Evolutionary conservation across 2,113 vertebrate genomes (phyloP).

Genomic region (Climacteris rufus): DNA sequence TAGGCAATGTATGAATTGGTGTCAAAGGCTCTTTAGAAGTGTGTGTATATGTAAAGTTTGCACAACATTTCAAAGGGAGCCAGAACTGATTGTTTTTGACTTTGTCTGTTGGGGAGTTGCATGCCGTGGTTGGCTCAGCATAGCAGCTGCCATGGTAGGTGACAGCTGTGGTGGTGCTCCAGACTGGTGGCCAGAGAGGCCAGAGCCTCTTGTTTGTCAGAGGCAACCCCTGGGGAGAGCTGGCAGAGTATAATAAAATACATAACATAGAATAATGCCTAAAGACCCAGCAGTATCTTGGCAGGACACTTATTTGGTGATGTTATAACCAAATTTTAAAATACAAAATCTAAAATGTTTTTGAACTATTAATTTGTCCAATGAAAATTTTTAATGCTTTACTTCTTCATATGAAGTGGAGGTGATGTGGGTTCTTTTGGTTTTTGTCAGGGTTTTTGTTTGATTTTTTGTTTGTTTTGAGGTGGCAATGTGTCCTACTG

Average conservation of each 20-base stretch:
- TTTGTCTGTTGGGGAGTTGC: neutral
- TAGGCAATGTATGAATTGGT: neutral
- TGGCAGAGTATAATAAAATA: neutral
- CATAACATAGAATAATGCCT: rapidly evolving
- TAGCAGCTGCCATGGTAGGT: neutral
- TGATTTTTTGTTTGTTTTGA: neutral
- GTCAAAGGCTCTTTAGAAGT: neutral
- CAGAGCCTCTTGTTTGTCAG: neutral
- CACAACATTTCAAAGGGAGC: neutral
- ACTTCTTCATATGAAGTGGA: neutral
- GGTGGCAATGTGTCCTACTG: neutral
- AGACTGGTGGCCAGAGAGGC: neutral
- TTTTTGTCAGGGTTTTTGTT: rapidly evolving
- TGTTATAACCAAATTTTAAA: neutral
- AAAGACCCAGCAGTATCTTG: neutral
- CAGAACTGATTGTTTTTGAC: neutral
- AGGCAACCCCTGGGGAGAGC: rapidly evolving
- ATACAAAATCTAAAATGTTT: neutral
- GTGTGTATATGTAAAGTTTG: rapidly evolving
- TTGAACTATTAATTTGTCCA: neutral
- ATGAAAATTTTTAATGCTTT: rapidly evolving
- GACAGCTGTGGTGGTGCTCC: neutral
- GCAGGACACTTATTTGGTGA: rapidly evolving
- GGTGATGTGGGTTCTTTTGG: rapidly evolving
- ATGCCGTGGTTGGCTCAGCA: rapidly evolving